A percentile compares a stretch with the other conserved stretches of the same genome.
phyloP scores from a whole-genome alignment of 2,113 vertebrate species.

The Nothocercus julius region DNA sequence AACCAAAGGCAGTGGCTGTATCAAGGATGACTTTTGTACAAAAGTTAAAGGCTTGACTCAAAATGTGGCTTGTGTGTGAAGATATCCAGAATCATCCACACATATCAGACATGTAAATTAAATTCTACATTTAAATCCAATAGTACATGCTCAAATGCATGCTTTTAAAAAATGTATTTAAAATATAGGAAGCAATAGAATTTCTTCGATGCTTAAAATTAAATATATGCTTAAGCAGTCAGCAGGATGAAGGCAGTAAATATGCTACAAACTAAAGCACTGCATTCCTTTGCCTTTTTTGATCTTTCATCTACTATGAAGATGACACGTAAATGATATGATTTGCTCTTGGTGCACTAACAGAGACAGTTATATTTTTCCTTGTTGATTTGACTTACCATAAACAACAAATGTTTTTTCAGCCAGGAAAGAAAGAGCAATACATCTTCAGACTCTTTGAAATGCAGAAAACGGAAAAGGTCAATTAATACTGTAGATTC shows the following conservation, averaged over 20 bases:
- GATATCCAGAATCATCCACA: neutral
- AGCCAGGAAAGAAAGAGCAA: neutral
- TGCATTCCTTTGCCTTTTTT: neutral
- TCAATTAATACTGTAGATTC: neutral
- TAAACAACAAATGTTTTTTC: neutral
- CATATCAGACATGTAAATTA: neutral
- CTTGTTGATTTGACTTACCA: constrained; percentile 8
- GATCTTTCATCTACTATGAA: neutral
- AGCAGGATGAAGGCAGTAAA: neutral
- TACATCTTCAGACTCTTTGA: neutral
- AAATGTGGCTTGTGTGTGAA: neutral
- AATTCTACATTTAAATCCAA: neutral
- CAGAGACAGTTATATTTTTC: rapidly evolving
- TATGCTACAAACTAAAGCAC: neutral
- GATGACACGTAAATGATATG: neutral
- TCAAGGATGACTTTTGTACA: neutral
- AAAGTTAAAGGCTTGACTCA: neutral
- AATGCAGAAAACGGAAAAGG: neutral
- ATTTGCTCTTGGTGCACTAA: neutral
- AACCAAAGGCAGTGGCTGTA: neutral
- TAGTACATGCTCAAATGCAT: neutral
- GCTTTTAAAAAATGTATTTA: neutral
- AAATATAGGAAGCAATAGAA: neutral
- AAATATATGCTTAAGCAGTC: neutral
- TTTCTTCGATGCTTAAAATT: neutral